These are phyloP conservation scores for Lypha dubia DNA, from an alignment of 2,888 invertebrate species.

Conservation along the genomic window DNA sequence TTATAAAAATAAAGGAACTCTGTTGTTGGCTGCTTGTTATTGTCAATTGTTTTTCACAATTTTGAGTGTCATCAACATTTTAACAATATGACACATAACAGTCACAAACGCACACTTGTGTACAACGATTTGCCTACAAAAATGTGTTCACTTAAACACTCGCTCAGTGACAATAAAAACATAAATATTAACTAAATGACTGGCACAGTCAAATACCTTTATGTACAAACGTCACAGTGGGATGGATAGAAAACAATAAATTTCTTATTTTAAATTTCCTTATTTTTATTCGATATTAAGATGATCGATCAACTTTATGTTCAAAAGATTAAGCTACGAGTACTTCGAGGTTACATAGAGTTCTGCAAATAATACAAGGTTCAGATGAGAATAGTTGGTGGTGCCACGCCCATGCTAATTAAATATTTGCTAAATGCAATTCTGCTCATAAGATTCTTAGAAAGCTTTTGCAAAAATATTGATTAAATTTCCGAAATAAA, in stretches of 20 bases:
- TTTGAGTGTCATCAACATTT: conserved; percentile 73
- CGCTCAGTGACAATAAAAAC: conserved; percentile 55
- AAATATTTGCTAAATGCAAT: no score
- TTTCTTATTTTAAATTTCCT: background rate
- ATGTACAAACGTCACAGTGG: conserved; percentile 33
- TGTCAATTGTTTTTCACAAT: conserved; percentile 73
- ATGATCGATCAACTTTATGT: no score
- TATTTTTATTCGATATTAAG: no score
- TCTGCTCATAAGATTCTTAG: no score
- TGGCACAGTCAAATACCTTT: conserved; percentile 23
- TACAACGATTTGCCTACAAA: conserved; percentile 26
- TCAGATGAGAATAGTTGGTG: no score
- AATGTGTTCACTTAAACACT: conserved; percentile 64
- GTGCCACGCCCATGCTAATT: no score
- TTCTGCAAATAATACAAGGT: no score
- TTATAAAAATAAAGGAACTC: conserved; percentile 42
- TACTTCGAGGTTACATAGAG: no score
- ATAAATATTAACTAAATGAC: conserved; percentile 52
- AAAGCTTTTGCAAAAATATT: no score
- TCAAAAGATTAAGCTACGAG: no score
- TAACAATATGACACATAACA: conserved; percentile 71
- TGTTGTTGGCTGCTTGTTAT: conserved; percentile 65
- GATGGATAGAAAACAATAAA: background rate
- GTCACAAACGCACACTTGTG: conserved; percentile 22
- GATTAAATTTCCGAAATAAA: no score